Evolutionary conservation across 1,140 invertebrate genomes (phyloP), one percentile per base, ranked within the genome.

Genomic region (Pissodes strobi): DNA sequence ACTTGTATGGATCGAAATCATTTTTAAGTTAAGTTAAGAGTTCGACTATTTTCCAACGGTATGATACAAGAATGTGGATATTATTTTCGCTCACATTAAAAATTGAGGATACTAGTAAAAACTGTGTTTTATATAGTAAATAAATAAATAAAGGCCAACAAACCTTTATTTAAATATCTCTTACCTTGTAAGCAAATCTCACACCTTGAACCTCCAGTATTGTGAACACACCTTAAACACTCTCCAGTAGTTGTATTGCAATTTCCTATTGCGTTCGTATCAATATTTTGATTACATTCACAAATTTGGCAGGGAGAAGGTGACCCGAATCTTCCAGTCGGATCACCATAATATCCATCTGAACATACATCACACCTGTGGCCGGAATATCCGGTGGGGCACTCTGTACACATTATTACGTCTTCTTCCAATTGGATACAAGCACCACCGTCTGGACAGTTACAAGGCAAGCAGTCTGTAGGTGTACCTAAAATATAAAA

Each of bases 221-320:
- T 97, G 76, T 98, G 93, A 60, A 98, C 95, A 78, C 97, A 99
- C 75, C 98, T 98, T 0, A 96, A 78, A 83, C 97, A 99, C 77
- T 97, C 90, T 39, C 97, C 97, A 21, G 91, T 95, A 6, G 90
- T 91, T 37, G 93, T 84, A 75, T 97, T 92, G 74, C 95, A 97
- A 77, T 96, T 97, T 39, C 93, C 91, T 13, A 97, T 92, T 2
- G 91, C 92, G 78, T 96, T 98, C 0, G 89, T 84, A 77, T 99
- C 97, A 27, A 99, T 94, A 73, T 99, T 99, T 22, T 88, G 88
- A 76, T 96, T 99, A 74, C 97, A 99, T 52, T 94, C 90, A 75
- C 97, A 99, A 63, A 86, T 84, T 69, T 86, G 83, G 76, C 97
- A 99, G 1, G 87, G 81, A 1, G 89, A 88, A 0, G 82, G 83